A percentile compares a stretch with the other conserved stretches of the same genome.
phyloP scores from a whole-genome alignment of 2,113 vertebrate species.

The Galemys pyrenaicus region DNA sequence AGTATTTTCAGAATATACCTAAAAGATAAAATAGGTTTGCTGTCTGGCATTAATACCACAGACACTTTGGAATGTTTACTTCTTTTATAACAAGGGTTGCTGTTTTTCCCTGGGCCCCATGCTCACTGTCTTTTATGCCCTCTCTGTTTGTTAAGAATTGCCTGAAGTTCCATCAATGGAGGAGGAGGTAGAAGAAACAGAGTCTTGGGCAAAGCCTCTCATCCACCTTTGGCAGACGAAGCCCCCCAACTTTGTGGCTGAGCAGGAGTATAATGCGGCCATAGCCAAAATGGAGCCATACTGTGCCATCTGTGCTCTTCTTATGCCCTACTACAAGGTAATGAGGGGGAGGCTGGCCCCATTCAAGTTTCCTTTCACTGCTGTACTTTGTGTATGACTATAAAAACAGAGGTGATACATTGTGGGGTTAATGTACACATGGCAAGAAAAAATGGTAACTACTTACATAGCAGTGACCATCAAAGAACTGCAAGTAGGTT shows the following conservation, averaged over 20 bases:
- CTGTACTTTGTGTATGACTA: neutral
- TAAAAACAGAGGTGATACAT: neutral
- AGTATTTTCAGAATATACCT: neutral
- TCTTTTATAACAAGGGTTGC: neutral
- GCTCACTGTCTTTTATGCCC: constrained; percentile 21
- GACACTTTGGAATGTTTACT: neutral
- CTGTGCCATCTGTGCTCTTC: constrained; percentile 96
- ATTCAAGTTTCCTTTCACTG: neutral
- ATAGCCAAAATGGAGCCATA: constrained; percentile 89
- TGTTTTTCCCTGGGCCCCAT: neutral
- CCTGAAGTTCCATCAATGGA: constrained; percentile 85
- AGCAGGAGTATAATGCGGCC: constrained; percentile 92
- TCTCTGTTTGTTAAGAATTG: constrained; percentile 86
- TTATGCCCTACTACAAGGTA: constrained; percentile 97
- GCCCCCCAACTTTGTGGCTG: constrained; percentile 89
- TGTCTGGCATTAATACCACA: neutral
- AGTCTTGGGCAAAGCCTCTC: constrained; percentile 95
- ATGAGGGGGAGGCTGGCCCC: neutral
- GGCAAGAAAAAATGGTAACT: neutral
- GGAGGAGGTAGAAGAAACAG: constrained; percentile 90
- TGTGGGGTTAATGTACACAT: neutral
- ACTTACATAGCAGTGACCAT: neutral
- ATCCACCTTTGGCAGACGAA: constrained; percentile 94
- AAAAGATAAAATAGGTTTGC: constrained; percentile 8
- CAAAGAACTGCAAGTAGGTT: neutral